These are phyloP conservation scores for Enteromius fasciolatus DNA, from an alignment of 2,797 vertebrate genomes.

Conservation along the genomic window DNA sequence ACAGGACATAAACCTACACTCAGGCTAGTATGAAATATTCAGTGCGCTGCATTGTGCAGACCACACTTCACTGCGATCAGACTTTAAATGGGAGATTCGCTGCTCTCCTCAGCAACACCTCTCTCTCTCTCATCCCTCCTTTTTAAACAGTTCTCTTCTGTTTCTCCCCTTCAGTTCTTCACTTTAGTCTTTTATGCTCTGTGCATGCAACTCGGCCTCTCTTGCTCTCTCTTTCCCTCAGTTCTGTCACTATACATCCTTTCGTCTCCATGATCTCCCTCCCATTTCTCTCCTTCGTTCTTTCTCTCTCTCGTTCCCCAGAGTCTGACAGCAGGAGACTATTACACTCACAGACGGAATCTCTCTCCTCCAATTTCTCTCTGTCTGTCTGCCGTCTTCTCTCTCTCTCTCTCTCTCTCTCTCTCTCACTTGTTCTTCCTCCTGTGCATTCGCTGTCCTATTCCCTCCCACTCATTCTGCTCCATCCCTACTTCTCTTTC, in stretches of 20 bases:
- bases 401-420: neutral
- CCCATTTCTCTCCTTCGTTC: constrained; percentile 68
- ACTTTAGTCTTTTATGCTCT: constrained; percentile 49
- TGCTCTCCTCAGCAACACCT: constrained; percentile 19
- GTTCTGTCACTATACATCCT: constrained; percentile 61
- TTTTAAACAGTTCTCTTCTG: constrained; percentile 28
- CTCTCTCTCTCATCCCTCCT: constrained; percentile 55
- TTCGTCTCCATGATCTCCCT: constrained; percentile 61
- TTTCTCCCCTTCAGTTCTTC: constrained; percentile 32
- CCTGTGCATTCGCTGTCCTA: constrained; percentile 64
- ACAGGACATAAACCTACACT: constrained; percentile 23
- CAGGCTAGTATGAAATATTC: constrained; percentile 39
- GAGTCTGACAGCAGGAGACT: constrained; percentile 78
- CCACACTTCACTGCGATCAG: constrained; percentile 42
- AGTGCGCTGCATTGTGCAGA: constrained; percentile 14
- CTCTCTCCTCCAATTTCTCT: constrained; percentile 82
- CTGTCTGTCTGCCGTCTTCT: constrained; percentile 72
- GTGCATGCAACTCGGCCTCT: constrained; percentile 21
- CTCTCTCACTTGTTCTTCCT: constrained; percentile 61
- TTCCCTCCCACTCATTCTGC: constrained; percentile 43
- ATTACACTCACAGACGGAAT: constrained; percentile 82
- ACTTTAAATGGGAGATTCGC: constrained; percentile 45
- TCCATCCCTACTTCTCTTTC: constrained; percentile 47
- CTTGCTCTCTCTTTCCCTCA: constrained; percentile 37
- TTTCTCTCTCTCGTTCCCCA: constrained; percentile 69